Conservation (phyloP, 2,888 invertebrate species). For the Melangyna quadrimaculata region DNA sequence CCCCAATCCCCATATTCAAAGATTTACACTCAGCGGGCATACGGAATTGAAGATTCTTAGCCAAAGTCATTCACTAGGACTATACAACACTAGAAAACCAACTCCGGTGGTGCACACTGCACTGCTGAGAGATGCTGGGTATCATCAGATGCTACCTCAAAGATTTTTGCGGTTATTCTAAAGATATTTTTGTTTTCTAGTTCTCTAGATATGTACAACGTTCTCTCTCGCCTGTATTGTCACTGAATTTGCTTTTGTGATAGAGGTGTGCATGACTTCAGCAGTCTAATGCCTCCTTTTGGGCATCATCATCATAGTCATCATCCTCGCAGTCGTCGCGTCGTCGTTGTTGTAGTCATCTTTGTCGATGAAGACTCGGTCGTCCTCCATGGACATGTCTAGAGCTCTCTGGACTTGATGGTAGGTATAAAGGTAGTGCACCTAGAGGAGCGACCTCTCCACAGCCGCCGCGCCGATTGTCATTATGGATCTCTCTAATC, state of each 20-base stretch:
- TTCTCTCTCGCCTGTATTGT: neutral
- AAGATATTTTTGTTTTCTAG: conserved; percentile 32
- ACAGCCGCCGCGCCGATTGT: conserved; percentile 43
- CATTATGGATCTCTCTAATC: conserved; percentile 72
- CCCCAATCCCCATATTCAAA: conserved; percentile 55
- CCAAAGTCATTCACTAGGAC: conserved; percentile 27
- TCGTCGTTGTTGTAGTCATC: too few species aligned
- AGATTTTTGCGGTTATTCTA: conserved; percentile 56
- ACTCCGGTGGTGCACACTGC: neutral
- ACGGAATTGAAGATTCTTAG: neutral
- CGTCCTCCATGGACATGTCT: conserved; percentile 62
- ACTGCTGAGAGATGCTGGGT: conserved; percentile 27
- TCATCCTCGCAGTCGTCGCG: neutral
- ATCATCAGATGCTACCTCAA: conserved; percentile 59
- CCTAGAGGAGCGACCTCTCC: conserved; percentile 47
- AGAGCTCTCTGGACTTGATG: neutral
- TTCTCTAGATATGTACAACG: conserved; percentile 47
- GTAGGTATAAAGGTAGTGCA: conserved; percentile 23
- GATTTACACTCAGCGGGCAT: neutral
- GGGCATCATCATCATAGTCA: conserved; percentile 65
- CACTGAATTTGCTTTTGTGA: neutral
- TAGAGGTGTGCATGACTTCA: conserved; percentile 64
- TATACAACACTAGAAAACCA: neutral
- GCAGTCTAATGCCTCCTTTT: conserved; percentile 66
- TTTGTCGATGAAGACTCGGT: neutral